Base-by-base conservation (phyloP, 92 coral and sea anemone species). In the Plumapathes pennacea region DNA sequence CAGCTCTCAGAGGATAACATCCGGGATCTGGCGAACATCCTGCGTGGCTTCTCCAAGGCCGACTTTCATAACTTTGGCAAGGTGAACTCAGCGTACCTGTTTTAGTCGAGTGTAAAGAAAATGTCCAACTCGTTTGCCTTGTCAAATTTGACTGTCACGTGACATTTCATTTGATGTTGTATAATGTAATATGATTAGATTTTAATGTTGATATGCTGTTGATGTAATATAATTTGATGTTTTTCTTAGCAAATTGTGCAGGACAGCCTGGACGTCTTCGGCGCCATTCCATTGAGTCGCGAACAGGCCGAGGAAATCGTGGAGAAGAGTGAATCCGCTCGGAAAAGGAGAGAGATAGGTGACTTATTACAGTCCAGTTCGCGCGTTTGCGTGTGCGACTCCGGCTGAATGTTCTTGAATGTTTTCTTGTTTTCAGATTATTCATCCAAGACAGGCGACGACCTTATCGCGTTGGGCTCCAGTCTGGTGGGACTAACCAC, bases 391-490 rank as follows among this genome's bases (percentile, higher is more conserved):
- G 1, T 54, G 41, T 13, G 9, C 4, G 21, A 26, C 9, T 47
- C 22, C 12, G 25, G 3, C 10, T 18, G 39, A 12, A 47, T n/a
- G 54, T 3, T 47, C 9, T 47, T 4, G n/a, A 47, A 12, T 4
- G 4, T 64, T 2, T 33, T 32, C 41, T 37, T 77, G 12, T 26
- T 52, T 48, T 15, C 59, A 85, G 94, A 69, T 45, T 18, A 69
- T 55, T 81, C 94, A 1, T 26, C 80, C 19, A 74, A 80, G 71
- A 74, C 80, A 10, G 80, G 78, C 9, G 84, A 62, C 28, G 84
- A 85, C 1, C 62, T 85, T 27, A 80, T 80, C 38, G 79, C 77
- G 15, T 74, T 85, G 94, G 94, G 94, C 11, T 54, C 74, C 32
- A 46, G 77, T 9, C 55, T 85, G 10, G 53, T 80, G 25, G 94